Base-by-base conservation (phyloP, 1,140 invertebrate species). In the Cryptotermes secundus region DNA sequence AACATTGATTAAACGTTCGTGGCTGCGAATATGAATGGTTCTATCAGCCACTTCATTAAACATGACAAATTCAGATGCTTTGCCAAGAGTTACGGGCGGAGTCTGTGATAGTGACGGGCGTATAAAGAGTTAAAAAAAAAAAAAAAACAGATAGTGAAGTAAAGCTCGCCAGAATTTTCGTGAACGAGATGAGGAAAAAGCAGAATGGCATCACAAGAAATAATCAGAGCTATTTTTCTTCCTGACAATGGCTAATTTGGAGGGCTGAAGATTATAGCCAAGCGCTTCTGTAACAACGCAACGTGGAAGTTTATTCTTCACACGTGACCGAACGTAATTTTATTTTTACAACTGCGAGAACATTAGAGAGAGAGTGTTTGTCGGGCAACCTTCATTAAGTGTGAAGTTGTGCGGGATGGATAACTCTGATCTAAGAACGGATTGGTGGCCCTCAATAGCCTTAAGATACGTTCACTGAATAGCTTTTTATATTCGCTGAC, bases 21-120 rank as follows among this genome's bases (percentile, higher is more conserved):
- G 59, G 59, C 59, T 31, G 59, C n/a, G 59, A n/a, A 72, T 26
- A 72, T 72, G 59, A 72, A 72, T 72, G 59, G 59, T 72, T 72
- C 59, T 72, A 72, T 72, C 59, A 72, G 59, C 59, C 59, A 72
- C 59, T 72, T 72, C 59, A 72, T 72, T 72, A 72, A 72, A 72
- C 59, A 72, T 72, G 59, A 72, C 59, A 72, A 72, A 72, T 72
- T 26, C 31, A 72, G 59, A 72, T 72, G 16, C 59, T 72, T 72
- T 72, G 59, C 59, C 59, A 72, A 72, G 59, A 72, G 26, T 26
- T 72, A n/a, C 26, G 59, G 31, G 31, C 31, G 26, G 10, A 72
- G 26, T 31, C 59, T 72, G 10, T 72, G 59, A 72, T 72, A n/a
- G 26, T 31, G 59, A 7, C 59, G 4, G 9, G 2, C 26, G 59